Base-by-base conservation (phyloP, 2,888 invertebrate genomes). In the Aphrophora alni region DNA sequence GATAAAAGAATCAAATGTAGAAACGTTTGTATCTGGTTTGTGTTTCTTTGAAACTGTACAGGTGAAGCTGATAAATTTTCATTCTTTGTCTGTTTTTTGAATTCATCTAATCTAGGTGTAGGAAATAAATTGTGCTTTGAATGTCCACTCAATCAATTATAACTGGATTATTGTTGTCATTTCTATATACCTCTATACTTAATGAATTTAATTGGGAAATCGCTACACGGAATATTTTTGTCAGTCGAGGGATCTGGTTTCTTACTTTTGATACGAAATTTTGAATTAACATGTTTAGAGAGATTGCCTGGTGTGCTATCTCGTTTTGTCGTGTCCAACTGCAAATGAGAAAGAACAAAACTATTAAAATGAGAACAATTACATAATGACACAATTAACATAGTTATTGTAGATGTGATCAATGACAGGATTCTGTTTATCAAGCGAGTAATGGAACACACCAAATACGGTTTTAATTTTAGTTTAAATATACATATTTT, bases 111-210 rank as follows among this genome's bases (percentile, higher is more conserved):
- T 25, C 75, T 80, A 25, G 83, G 82, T 21, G 68, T 77, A 1
- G 91, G 91, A 84, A 90, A 91, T 0, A 85, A 85, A 71, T 91
- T 91, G 4, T 88, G 86, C 85, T 89, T 91, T 0, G 90, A 90
- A 84, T 91, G 91, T 0, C 91, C 91, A 0, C 92, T 92, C 10
- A 91, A 85, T 0, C 92, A 91, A 83, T 92, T 89, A 77, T 91
- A 92, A 21, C n/a, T n/a, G n/a, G n/a, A n/a, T 78, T 81, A 33
- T 33, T 26, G 38, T 69, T 51, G 17, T 27, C 7, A 26, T 17
- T 38, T 17, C 74, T 73, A 12, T 74, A 38, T 0, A 74, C 24
- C 21, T 33, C 26, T 8, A 79, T 17, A 14, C 24, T 14, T 27
- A 59, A 28, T 33, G 68, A 21, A n/a, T 38, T 59, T 4, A 38